phyloP scores from a whole-genome alignment of 1,140 invertebrate species.

The Ctenoplectra terminalis region DNA sequence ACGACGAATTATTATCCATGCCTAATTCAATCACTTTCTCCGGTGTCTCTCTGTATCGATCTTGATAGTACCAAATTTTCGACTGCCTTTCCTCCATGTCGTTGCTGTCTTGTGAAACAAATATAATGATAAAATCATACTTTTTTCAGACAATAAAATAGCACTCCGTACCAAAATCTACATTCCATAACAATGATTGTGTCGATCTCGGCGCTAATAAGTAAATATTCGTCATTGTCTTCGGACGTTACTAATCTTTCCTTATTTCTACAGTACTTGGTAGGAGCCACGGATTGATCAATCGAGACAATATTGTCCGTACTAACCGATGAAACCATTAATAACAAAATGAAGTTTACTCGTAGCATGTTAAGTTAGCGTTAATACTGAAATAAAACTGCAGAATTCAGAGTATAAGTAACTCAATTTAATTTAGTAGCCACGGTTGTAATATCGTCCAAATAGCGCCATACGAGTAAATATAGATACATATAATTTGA shows the following conservation, averaged over 20 bases:
- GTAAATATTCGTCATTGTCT: slow-evolving; percentile 80
- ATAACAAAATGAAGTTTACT: slow-evolving; percentile 19
- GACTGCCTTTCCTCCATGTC: slow-evolving; percentile 74
- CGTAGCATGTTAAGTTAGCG: slow-evolving; percentile 1
- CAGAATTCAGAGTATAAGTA: background rate
- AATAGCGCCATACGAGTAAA: too few relatives aligned
- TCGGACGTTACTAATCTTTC: slow-evolving; percentile 78
- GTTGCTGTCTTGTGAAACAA: slow-evolving; percentile 61
- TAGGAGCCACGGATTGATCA: slow-evolving; percentile 35
- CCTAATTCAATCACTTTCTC: slow-evolving; percentile 80
- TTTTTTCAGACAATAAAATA: background rate
- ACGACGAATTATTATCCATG: slow-evolving; percentile 81
- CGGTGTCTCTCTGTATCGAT: slow-evolving; percentile 69
- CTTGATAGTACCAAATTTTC: slow-evolving; percentile 83
- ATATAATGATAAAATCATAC: background rate
- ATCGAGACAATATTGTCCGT: slow-evolving; percentile 31
- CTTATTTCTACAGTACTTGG: slow-evolving; percentile 79
- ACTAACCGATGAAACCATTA: background rate
- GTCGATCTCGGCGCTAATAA: slow-evolving; percentile 78
- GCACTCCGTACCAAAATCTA: slow-evolving; percentile 79
- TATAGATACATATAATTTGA: background rate
- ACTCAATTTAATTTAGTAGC: background rate
- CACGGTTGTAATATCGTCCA: background rate
- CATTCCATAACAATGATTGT: slow-evolving; percentile 80
- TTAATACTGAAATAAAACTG: background rate